These are phyloP conservation scores for Redunca redunca DNA, from an alignment of 2,113 vertebrate genomes.

Conservation along the genomic window DNA sequence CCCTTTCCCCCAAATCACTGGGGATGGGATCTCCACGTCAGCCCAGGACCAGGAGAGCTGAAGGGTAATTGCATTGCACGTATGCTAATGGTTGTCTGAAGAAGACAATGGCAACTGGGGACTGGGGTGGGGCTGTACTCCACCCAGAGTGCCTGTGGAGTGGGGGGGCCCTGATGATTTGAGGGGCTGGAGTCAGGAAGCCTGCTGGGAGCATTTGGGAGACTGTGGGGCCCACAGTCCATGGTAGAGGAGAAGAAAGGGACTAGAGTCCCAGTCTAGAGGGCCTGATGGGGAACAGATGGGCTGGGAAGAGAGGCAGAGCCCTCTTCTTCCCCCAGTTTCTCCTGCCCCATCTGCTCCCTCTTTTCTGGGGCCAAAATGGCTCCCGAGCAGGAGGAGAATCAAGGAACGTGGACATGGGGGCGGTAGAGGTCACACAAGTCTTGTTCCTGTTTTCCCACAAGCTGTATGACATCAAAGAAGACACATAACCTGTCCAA, in stretches of 20 bases:
- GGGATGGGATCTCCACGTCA: constrained; percentile 48
- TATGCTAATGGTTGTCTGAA: constrained; percentile 38
- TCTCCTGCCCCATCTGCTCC: neutral
- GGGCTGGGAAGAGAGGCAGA: neutral
- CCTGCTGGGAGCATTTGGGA: neutral
- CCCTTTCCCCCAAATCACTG: constrained; percentile 61
- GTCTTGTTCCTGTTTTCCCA: neutral
- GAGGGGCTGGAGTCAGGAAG: neutral
- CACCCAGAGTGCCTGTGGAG: neutral
- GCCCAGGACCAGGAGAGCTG: constrained; percentile 39
- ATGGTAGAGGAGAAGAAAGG: neutral
- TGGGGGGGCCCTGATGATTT: neutral
- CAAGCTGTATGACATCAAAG: neutral
- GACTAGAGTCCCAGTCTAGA: neutral
- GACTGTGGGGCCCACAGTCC: neutral
- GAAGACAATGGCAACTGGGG: constrained; percentile 2
- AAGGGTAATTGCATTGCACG: constrained; percentile 54
- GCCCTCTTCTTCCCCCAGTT: neutral
- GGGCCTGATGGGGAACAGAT: neutral
- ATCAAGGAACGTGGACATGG: rapidly evolving
- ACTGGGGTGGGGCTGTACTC: neutral
- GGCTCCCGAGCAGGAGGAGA: neutral
- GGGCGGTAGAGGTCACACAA: neutral
- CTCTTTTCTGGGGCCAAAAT: neutral
- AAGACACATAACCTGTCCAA: neutral